Conservation (phyloP, 2,113 vertebrate species). For the Microtus richardsoni region DNA sequence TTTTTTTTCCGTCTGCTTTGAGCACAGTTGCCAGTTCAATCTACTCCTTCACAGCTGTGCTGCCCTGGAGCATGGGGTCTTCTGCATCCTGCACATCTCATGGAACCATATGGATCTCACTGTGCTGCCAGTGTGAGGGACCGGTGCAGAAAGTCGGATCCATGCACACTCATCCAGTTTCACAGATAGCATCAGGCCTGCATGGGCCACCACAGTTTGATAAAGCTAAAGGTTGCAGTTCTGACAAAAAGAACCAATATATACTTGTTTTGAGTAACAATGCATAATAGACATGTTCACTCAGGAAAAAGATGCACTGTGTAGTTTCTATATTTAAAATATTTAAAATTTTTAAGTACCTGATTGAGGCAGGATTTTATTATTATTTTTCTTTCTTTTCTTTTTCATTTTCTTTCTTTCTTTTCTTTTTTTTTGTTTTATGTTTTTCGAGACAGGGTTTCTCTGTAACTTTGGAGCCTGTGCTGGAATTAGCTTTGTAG, state of each 20-base stretch:
- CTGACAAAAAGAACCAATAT: background rate
- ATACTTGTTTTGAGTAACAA: background rate
- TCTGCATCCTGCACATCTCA: background rate
- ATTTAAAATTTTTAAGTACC: slow-evolving; percentile 35
- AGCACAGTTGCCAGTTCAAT: background rate
- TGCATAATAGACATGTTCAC: background rate
- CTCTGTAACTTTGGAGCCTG: no score
- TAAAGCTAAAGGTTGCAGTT: background rate
- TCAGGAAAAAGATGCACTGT: background rate
- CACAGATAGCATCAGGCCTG: background rate
- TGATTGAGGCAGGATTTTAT: background rate
- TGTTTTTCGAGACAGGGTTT: no score
- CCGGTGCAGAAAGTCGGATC: background rate
- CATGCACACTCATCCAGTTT: background rate
- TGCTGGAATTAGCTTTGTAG: no score
- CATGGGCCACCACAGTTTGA: background rate
- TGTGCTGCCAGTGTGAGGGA: background rate
- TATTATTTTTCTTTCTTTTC: no score
- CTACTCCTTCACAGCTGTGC: background rate
- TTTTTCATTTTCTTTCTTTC: no score
- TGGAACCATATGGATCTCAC: background rate
- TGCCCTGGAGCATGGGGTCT: background rate
- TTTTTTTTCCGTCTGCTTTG: background rate
- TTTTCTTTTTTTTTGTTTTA: no score
- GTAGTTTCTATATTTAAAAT: slow-evolving; percentile 16